phyloP scores from a whole-genome alignment of 2,888 invertebrate species.

The Uloborus plumipes region DNA sequence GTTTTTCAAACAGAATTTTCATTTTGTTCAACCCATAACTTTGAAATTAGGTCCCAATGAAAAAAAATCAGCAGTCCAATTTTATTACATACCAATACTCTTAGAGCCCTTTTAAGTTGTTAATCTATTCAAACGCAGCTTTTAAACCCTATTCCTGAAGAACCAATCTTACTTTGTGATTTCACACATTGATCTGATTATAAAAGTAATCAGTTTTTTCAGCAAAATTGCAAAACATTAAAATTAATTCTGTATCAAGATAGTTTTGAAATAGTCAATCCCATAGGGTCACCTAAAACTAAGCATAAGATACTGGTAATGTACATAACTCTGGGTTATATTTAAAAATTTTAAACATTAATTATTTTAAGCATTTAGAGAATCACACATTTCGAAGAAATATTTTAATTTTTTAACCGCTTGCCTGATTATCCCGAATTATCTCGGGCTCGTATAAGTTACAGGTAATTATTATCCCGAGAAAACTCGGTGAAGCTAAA shows the following conservation, averaged over 20 bases:
- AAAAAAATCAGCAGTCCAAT: background rate
- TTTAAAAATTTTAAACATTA: background rate
- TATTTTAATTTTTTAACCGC: too few species aligned
- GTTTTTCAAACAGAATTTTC: too few species aligned
- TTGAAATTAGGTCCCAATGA: too few species aligned
- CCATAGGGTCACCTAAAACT: background rate
- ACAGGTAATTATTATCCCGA: too few species aligned
- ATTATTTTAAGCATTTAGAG: background rate
- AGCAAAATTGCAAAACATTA: background rate
- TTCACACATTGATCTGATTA: background rate
- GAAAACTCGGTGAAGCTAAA: too few species aligned
- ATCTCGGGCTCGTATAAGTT: too few species aligned
- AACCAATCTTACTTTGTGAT: background rate
- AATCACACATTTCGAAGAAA: too few species aligned
- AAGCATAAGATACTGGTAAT: slow-evolving; percentile 5
- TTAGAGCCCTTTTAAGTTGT: background rate
- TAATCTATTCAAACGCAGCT: background rate
- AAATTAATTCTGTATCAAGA: slow-evolving; percentile 2
- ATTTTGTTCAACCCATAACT: too few species aligned
- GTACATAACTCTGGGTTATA: background rate
- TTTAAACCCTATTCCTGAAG: background rate
- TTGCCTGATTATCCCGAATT: too few species aligned
- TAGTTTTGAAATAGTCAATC: slow-evolving; percentile 1
- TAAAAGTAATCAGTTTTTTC: background rate
- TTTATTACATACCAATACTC: slow-evolving; percentile 1